Percentiles rank a stretch among this genome's conserved stretches.
Evolutionary conservation across 2,888 invertebrate species (phyloP).

Genomic region (Aphelenchoides bicaudatus): DNA sequence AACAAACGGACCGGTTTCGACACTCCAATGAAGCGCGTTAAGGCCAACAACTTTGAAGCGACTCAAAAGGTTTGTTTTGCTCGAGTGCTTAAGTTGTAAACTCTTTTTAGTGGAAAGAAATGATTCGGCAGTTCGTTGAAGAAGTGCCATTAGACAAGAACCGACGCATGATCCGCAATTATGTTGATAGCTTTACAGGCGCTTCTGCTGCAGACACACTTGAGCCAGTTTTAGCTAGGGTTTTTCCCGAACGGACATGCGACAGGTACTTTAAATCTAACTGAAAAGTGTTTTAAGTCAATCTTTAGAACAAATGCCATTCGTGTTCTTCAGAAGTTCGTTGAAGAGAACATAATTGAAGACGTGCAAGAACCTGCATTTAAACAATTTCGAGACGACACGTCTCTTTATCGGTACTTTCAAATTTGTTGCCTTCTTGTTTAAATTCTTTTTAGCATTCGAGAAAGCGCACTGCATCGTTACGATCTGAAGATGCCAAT

Average conservation of each 20-base stretch:
- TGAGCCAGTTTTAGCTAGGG: background rate
- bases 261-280: background rate
- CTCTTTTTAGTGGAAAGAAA: conserved; percentile 13
- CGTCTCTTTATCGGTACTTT: conserved; percentile 1
- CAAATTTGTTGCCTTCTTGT: no score
- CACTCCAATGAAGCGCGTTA: no score
- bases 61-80: conserved; percentile 11
- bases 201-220: conserved; percentile 7
- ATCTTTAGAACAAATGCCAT: conserved; percentile 17
- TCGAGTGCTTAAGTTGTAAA: background rate
- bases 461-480: background rate
- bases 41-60: conserved; percentile 3
- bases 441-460: background rate
- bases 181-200: conserved; percentile 12
- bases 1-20: no score
- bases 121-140: conserved; percentile 9
- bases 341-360: conserved; percentile 12
- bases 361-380: conserved; percentile 3
- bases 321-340: conserved; percentile 16
- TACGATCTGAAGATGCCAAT: background rate
- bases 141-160: conserved; percentile 9
- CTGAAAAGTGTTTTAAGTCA: background rate
- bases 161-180: conserved; percentile 8
- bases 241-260: conserved; percentile 2
- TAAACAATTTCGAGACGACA: conserved; percentile 11